phyloP scores from a whole-genome alignment of 2,888 invertebrate species.

The Stenchaetothrips biformis region DNA sequence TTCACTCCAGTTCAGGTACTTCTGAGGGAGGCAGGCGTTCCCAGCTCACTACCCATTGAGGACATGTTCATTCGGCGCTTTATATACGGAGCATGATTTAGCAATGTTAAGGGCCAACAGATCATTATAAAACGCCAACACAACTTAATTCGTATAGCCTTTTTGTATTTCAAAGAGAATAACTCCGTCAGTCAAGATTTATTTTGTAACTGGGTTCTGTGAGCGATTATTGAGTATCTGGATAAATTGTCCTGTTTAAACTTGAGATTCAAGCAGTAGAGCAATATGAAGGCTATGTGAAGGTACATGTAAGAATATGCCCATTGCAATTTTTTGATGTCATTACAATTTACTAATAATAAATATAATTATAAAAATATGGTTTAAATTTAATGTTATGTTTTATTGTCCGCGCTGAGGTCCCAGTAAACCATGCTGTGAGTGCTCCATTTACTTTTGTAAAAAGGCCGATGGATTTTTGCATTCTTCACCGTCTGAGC shows the following conservation, averaged over 20 bases:
- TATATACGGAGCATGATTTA: conserved; percentile 87
- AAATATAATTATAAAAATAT: neutral
- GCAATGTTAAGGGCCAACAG: conserved; percentile 69
- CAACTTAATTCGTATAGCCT: conserved; percentile 83
- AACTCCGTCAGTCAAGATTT: conserved; percentile 74
- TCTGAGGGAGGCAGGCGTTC: conserved; percentile 71
- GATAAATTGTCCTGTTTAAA: conserved; percentile 92
- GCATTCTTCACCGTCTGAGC: conserved; percentile 61
- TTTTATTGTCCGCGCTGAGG: neutral
- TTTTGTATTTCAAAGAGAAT: conserved; percentile 66
- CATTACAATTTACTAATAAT: neutral
- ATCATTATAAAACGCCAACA: conserved; percentile 88
- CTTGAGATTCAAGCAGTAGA: conserved; percentile 84
- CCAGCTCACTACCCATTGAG: conserved; percentile 79
- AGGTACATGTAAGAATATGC: neutral
- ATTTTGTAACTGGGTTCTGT: conserved; percentile 94
- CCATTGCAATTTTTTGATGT: neutral
- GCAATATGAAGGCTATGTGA: neutral
- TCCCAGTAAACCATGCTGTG: neutral
- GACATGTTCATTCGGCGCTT: conserved; percentile 92
- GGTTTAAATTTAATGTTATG: neutral
- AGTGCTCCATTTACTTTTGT: too few relatives aligned
- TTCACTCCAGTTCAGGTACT: conserved; percentile 59
- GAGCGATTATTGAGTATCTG: conserved; percentile 88
- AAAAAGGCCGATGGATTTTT: conserved; percentile 36